A percentile compares a stretch with the other conserved stretches of the same genome.
phyloP scores from a whole-genome alignment of 2,888 invertebrate species.

The Tachina grossa region DNA sequence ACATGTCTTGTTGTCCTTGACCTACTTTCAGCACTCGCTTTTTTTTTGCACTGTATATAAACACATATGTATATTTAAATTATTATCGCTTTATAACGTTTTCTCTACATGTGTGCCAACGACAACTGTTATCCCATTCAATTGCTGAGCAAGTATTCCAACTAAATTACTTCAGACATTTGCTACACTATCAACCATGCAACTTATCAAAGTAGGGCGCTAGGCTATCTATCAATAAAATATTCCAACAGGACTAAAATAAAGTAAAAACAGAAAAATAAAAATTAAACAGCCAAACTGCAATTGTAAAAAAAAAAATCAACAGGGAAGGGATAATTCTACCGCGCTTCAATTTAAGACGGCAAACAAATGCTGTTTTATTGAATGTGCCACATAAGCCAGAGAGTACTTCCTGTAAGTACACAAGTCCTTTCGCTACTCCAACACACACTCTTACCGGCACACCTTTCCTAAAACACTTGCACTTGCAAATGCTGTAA shows the following conservation, averaged over 20 bases:
- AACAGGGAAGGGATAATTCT: slow-evolving; percentile 55
- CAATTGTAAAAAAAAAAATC: slow-evolving; percentile 40
- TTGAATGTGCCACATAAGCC: slow-evolving; percentile 38
- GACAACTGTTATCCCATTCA: slow-evolving; percentile 48
- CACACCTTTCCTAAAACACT: slow-evolving; percentile 56
- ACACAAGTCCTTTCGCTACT: slow-evolving; percentile 35
- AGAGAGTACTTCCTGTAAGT: slow-evolving; percentile 62
- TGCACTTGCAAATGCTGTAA: slow-evolving; percentile 67
- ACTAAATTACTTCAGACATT: slow-evolving; percentile 35
- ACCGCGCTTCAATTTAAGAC: slow-evolving; percentile 29
- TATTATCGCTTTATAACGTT: slow-evolving; percentile 37
- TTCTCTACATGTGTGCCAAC: not conserved
- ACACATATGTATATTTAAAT: slow-evolving; percentile 40
- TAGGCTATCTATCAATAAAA: slow-evolving; percentile 72
- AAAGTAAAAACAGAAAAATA: not conserved
- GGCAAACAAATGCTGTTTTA: slow-evolving; percentile 41
- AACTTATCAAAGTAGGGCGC: slow-evolving; percentile 73
- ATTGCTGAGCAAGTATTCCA: slow-evolving; percentile 17
- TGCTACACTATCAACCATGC: slow-evolving; percentile 8
- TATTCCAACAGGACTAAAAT: slow-evolving; percentile 23
- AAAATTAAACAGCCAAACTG: slow-evolving; percentile 29
- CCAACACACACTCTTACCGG: slow-evolving; percentile 4
- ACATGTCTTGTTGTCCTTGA: slow-evolving; percentile 44
- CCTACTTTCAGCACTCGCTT: slow-evolving; percentile 20
- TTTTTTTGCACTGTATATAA: not conserved